Conservation (phyloP, 1,140 invertebrate species). For the Drosophila equinoxialis region DNA sequence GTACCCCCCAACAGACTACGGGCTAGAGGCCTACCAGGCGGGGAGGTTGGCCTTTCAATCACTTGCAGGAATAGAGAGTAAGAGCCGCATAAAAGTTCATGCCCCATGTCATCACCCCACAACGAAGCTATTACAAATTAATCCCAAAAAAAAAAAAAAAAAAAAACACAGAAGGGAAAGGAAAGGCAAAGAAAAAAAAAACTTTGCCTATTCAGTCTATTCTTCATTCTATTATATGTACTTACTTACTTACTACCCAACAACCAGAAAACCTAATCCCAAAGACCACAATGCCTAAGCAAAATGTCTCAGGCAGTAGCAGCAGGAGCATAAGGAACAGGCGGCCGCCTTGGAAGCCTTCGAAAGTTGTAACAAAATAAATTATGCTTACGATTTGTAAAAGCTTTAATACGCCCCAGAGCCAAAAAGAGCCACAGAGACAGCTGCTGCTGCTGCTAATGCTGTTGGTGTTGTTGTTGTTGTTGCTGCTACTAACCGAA, state of each 20-base stretch:
- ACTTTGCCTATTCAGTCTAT: slow-evolving; percentile 26
- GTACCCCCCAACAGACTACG: slow-evolving; percentile 3
- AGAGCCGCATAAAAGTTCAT: slow-evolving; percentile 25
- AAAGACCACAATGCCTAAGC: slow-evolving; percentile 20
- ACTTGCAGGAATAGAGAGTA: slow-evolving; percentile 24
- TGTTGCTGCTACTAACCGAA: slow-evolving; percentile 34
- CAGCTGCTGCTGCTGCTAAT: slow-evolving; percentile 38
- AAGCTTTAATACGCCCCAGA: slow-evolving; percentile 77
- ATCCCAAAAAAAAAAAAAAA: slow-evolving; percentile 23
- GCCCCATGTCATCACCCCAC: slow-evolving; percentile 24
- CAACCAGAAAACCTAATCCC: slow-evolving; percentile 21
- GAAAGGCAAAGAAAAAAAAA: slow-evolving; percentile 19
- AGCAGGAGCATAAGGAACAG: slow-evolving; percentile 8
- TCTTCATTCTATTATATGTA: slow-evolving; percentile 42
- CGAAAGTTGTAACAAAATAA: slow-evolving; percentile 72
- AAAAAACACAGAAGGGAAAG: not conserved
- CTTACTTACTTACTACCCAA: slow-evolving; percentile 12
- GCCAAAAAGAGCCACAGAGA: slow-evolving; percentile 53
- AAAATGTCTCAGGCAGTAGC: slow-evolving; percentile 33
- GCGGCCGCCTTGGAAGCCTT: not conserved
- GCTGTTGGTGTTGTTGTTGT: slow-evolving; percentile 30
- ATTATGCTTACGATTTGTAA: slow-evolving; percentile 79
- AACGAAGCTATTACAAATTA: slow-evolving; percentile 56
- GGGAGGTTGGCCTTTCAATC: slow-evolving; percentile 31
- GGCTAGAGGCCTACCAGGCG: too few species aligned